Evolutionary conservation across 35 echinoderm and acorn worm species (phyloP).

Genomic region (Patiria miniata): DNA sequence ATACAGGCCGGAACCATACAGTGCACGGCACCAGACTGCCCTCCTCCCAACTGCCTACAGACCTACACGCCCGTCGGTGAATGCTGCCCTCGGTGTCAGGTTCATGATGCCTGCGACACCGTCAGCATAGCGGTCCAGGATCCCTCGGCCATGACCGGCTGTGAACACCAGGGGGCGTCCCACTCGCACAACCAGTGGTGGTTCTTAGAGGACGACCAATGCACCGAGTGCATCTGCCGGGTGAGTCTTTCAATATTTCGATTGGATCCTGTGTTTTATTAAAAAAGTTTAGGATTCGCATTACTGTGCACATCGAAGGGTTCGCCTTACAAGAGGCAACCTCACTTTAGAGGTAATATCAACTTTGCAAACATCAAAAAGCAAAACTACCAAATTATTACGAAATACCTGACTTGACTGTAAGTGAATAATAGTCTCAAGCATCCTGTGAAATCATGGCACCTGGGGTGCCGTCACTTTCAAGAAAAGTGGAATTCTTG

Average conservation of each 20-base stretch:
- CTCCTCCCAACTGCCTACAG: constrained; percentile 54
- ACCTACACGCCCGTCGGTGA: constrained; percentile 78
- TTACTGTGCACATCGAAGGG: no score
- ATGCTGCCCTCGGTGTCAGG: constrained; percentile 90
- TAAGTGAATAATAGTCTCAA: no score
- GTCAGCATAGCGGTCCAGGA: neutral
- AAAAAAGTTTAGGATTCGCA: no score
- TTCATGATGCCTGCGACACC: constrained; percentile 56
- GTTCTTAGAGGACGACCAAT: constrained; percentile 80
- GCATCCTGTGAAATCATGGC: no score
- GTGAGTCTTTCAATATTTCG: constrained; percentile 49
- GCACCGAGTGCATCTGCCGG: constrained; percentile 84
- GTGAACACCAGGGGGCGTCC: constrained; percentile 3
- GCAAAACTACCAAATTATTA: no score
- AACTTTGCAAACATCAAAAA: no score
- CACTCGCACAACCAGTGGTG: constrained; percentile 73
- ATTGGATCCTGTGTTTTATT: no score
- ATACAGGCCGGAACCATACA: constrained; percentile 65
- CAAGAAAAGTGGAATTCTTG: no score
- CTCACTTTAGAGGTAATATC: no score
- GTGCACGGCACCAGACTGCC: constrained; percentile 62
- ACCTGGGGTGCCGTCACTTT: no score
- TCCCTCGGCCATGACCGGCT: neutral
- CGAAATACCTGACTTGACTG: no score
- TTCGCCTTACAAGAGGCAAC: no score